Evolutionary conservation across 2,113 vertebrate species (phyloP), one percentile per base, ranked within the genome.

Genomic region (Mobula hypostoma): DNA sequence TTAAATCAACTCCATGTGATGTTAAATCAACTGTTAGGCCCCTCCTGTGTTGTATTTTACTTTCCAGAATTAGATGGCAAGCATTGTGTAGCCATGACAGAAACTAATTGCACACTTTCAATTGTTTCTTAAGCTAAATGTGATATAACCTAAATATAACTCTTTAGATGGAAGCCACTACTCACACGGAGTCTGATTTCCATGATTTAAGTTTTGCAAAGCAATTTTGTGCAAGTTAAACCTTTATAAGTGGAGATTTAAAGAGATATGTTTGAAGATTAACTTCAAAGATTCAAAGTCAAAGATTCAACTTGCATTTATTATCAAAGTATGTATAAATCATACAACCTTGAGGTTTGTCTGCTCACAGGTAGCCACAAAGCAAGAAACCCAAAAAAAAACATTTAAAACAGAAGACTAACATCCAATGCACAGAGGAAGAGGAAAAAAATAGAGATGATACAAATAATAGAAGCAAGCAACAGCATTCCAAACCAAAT

Each of bases 261-360:
- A 90, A 66, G 36, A 32, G 61, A 66, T 63, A 4, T 63, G 29
- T 29, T 24, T 58, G 85, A 90, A 90, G n/a, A 66, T 66, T 90
- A 66, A 90, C 95, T 63, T 94, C 96, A 48, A 48, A 48, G 1
- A 48, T 48, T 2, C 48, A 48, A 48, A 48, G 48, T 48, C 48
- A 48, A 48, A 48, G 48, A 48, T 48, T 48, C 48, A 48, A 48
- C 48, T 48, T 48, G 48, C 48, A 48, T 1, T 48, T 48, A 48
- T 48, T 48, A 48, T 48, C 48, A 48, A 48, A 48, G 48, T 48
- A 4, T 4, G 3, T 48, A 48, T 48, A 48, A 48, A 48, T 48
- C 3, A 48, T 48, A 4, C 48, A 48, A 48, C 48, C 48, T 48
- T 48, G 48, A 48, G 48, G 3, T 48, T 2, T 48, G 48, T 48